Percentiles rank a stretch among this genome's conserved stretches.
These are phyloP conservation scores for Tinamus guttatus DNA, from an alignment of 2,113 vertebrate genomes.

Conservation along the genomic window DNA sequence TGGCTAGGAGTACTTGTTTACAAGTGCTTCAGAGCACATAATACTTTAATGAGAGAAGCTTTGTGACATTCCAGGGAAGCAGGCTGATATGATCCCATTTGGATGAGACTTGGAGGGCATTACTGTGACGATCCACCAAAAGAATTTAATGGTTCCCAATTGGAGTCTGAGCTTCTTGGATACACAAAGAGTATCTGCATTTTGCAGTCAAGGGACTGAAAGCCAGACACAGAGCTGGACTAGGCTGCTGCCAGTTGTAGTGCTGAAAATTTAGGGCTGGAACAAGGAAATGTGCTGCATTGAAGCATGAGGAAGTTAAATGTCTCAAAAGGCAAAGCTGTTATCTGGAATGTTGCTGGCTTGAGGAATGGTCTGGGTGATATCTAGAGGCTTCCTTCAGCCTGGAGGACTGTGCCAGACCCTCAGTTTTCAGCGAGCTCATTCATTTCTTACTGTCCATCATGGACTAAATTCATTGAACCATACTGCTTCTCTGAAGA, in stretches of 20 bases:
- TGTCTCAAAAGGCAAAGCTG: neutral
- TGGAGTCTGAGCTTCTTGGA: neutral
- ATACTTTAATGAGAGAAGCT: neutral
- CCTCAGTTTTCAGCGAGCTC: neutral
- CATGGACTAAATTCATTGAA: neutral
- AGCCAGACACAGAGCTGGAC: neutral
- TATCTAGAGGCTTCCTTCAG: no score
- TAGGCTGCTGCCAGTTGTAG: neutral
- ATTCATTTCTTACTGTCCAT: neutral
- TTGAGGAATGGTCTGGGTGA: neutral
- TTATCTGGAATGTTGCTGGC: neutral
- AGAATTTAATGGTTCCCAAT: neutral
- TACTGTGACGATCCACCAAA: neutral
- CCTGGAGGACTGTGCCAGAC: neutral
- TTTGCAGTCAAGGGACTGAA: neutral
- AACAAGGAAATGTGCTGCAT: neutral
- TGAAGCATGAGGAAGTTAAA: accelerated
- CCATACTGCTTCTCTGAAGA: neutral
- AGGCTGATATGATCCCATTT: neutral
- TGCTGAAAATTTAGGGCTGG: neutral
- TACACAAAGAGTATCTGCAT: neutral
- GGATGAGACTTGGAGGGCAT: neutral
- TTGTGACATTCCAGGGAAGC: neutral
- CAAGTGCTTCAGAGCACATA: neutral
- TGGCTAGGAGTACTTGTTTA: neutral